These are phyloP conservation scores for Drosophila helvetica DNA, from an alignment of 2,888 invertebrate species.

Conservation along the genomic window DNA sequence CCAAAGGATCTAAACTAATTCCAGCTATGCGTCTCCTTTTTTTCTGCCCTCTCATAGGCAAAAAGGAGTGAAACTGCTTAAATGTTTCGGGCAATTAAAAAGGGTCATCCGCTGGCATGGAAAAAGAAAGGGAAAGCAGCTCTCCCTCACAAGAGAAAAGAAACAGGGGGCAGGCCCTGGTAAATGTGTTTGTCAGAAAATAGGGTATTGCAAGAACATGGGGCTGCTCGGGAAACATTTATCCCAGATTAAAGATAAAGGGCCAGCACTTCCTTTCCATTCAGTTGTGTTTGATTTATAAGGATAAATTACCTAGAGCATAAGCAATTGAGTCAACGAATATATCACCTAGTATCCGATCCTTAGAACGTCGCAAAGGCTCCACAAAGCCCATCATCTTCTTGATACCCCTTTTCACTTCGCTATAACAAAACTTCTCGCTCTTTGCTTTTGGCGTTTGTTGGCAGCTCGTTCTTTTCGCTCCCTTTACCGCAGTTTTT, in stretches of 20 bases:
- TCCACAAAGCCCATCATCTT: not conserved
- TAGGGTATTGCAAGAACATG: not conserved
- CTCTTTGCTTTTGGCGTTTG: constrained; percentile 21
- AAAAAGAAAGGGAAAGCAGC: constrained; percentile 7
- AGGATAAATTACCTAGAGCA: not conserved
- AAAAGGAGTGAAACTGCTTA: constrained; percentile 33
- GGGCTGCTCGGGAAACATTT: not conserved
- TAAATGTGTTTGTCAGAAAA: not conserved
- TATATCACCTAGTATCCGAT: not conserved
- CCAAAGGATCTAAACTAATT: constrained; percentile 21
- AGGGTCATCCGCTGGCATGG: constrained; percentile 26
- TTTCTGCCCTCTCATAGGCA: constrained; percentile 4
- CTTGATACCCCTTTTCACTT: constrained; percentile 15
- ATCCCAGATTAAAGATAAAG: not conserved
- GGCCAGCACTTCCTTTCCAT: not conserved
- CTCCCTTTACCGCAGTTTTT: constrained; percentile 29
- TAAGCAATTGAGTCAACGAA: not conserved
- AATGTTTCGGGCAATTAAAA: constrained; percentile 43
- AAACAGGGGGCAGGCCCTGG: not conserved
- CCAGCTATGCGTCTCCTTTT: constrained; percentile 22
- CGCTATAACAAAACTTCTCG: constrained; percentile 14
- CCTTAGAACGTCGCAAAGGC: not conserved
- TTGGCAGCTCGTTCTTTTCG: constrained; percentile 10
- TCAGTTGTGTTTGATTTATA: not conserved
- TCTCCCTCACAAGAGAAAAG: constrained; percentile 1